A percentile compares a stretch with the other conserved stretches of the same genome.
Conservation (phyloP, 2,888 invertebrate genomes). For the Auanema sp. region DNA sequence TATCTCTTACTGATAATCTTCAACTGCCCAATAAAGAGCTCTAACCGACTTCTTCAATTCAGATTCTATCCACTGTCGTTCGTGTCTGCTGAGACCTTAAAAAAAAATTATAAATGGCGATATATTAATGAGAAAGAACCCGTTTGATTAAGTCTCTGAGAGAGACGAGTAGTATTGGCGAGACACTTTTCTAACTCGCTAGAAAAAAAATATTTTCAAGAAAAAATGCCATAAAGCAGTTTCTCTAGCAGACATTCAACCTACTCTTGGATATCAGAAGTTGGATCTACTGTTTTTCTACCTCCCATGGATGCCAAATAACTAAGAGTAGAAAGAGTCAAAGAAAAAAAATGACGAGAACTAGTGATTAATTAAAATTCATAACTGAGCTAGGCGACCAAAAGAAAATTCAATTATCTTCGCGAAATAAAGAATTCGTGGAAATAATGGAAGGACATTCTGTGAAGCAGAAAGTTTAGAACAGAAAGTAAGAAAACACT, state of each 20-base stretch:
- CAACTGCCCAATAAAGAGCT: constrained; percentile 20
- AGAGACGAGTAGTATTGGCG: constrained; percentile 11
- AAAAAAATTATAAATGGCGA: not conserved
- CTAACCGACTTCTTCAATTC: constrained; percentile 20
- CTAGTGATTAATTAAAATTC: no score
- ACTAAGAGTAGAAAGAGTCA: no score
- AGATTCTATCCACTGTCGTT: constrained; percentile 18
- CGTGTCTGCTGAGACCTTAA: constrained; percentile 15
- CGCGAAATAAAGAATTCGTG: no score
- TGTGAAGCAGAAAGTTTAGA: no score
- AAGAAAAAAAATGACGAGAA: no score
- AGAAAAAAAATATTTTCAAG: no score
- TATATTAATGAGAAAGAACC: not conserved
- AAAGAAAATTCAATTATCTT: no score
- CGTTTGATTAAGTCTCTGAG: constrained; percentile 14
- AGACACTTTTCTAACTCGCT: constrained; percentile 20
- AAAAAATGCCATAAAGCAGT: no score
- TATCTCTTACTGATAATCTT: constrained; percentile 21
- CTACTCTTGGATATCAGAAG: constrained; percentile 21
- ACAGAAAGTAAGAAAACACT: no score
- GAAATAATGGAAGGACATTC: no score
- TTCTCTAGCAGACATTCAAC: not conserved
- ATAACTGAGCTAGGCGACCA: no score
- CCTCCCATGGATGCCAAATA: not conserved
- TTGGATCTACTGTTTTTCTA: constrained; percentile 13